These are phyloP conservation scores for Darwinula stevensoni DNA, from an alignment of 2,888 invertebrate species.

Conservation along the genomic window DNA sequence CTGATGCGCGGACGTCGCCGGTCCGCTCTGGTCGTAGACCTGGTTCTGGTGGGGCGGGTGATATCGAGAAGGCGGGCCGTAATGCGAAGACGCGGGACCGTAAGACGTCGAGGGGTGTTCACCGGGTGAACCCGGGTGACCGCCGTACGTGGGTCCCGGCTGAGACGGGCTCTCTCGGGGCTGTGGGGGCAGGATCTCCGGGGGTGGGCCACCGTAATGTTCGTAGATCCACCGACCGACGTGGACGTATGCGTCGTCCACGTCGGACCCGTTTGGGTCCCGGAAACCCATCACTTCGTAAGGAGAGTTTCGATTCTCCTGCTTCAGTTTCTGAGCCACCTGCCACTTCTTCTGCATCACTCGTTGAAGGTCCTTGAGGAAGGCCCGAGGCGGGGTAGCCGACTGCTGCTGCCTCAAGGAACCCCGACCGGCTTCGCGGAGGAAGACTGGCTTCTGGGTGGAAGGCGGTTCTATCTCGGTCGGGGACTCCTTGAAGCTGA, in stretches of 20 bases:
- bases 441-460: too few species aligned
- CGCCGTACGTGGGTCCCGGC: too few species aligned
- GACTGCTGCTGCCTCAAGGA: too few species aligned
- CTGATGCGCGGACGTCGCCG: not conserved
- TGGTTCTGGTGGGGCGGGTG: not conserved
- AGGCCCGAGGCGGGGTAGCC: slow-evolving; percentile 25
- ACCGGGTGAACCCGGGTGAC: too few species aligned
- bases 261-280: slow-evolving; percentile 9
- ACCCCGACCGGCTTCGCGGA: too few species aligned
- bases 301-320: slow-evolving; percentile 28
- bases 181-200: not conserved
- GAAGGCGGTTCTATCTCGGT: too few species aligned
- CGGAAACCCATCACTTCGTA: slow-evolving; percentile 71
- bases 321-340: slow-evolving; percentile 67
- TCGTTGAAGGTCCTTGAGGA: slow-evolving; percentile 57
- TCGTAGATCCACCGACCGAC: slow-evolving; percentile 6
- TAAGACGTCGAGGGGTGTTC: too few species aligned
- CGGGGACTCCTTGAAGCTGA: too few species aligned
- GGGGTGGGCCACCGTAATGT: not conserved
- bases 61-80: too few species aligned
- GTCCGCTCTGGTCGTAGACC: too few species aligned
- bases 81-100: too few species aligned
- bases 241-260: slow-evolving; percentile 7
- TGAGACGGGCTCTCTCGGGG: too few species aligned
- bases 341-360: slow-evolving; percentile 70